phyloP scores from a whole-genome alignment of 2,888 invertebrate species.

The Drosophila macrospina region DNA sequence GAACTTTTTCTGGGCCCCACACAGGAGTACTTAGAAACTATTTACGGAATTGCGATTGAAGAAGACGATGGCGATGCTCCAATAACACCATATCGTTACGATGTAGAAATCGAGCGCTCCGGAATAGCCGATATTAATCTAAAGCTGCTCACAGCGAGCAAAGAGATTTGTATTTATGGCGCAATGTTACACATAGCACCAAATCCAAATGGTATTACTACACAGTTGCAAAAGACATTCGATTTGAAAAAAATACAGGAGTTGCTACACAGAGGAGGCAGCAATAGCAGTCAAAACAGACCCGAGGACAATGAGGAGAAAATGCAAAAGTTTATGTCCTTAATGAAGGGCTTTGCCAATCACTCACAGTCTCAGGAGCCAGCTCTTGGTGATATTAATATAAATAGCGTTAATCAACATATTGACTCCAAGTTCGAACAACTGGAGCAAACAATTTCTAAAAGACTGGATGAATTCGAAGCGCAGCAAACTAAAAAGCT shows the following conservation, averaged over 20 bases:
- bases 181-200: slow-evolving; percentile 77
- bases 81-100: slow-evolving; percentile 78
- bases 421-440: slow-evolving; percentile 73
- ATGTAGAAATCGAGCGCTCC: slow-evolving; percentile 80
- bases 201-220: slow-evolving; percentile 82
- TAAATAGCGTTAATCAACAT: slow-evolving; percentile 55
- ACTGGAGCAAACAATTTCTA: slow-evolving; percentile 67
- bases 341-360: slow-evolving; percentile 42
- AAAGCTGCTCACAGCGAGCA: slow-evolving; percentile 71
- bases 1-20: slow-evolving; percentile 80
- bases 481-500: slow-evolving; percentile 75
- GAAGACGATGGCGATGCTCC: slow-evolving; percentile 64
- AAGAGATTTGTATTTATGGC: slow-evolving; percentile 83
- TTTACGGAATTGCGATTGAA: slow-evolving; percentile 74
- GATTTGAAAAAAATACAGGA: slow-evolving; percentile 82
- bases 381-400: slow-evolving; percentile 6
- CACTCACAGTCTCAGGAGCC: slow-evolving; percentile 18
- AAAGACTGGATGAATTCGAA: slow-evolving; percentile 72
- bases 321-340: slow-evolving; percentile 75
- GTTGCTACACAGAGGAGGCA: slow-evolving; percentile 64
- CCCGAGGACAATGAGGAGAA: slow-evolving; percentile 71
- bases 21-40: slow-evolving; percentile 82
- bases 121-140: slow-evolving; percentile 79
- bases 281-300: slow-evolving; percentile 22
- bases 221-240: slow-evolving; percentile 66